phyloP scores from a whole-genome alignment of 1,140 invertebrate species.

The Rhopalosiphum padi region DNA sequence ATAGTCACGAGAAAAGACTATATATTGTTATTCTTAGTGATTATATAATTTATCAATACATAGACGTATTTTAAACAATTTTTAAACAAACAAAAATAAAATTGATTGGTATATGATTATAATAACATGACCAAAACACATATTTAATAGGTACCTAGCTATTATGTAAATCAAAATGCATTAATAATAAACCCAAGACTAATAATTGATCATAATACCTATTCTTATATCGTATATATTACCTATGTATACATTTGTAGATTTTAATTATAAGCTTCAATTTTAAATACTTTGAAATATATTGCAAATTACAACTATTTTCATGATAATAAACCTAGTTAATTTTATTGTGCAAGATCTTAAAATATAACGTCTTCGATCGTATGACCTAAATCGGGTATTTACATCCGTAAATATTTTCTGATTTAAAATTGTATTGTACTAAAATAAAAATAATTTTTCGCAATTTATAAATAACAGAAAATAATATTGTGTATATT shows the following conservation, averaged over 20 bases:
- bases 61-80: not conserved
- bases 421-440: not conserved
- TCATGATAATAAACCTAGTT: not conserved
- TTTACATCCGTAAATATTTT: not conserved
- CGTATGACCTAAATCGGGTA: no score
- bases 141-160: not conserved
- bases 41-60: not conserved
- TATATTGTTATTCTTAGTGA: not conserved
- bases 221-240: no score
- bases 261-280: no score
- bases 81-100: not conserved
- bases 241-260: no score
- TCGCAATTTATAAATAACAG: not conserved
- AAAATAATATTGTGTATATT: not conserved
- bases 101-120: not conserved
- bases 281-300: not conserved
- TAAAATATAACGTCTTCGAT: not conserved
- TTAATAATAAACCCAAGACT: no score
- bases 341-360: not conserved
- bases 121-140: not conserved
- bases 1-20: not conserved
- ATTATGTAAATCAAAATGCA: not conserved
- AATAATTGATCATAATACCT: no score
- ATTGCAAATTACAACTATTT: not conserved
- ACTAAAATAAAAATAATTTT: not conserved